A percentile compares a stretch with the other conserved stretches of the same genome.
Conservation (phyloP, 2,888 invertebrate genomes). For the Eupithecia insigniata region DNA sequence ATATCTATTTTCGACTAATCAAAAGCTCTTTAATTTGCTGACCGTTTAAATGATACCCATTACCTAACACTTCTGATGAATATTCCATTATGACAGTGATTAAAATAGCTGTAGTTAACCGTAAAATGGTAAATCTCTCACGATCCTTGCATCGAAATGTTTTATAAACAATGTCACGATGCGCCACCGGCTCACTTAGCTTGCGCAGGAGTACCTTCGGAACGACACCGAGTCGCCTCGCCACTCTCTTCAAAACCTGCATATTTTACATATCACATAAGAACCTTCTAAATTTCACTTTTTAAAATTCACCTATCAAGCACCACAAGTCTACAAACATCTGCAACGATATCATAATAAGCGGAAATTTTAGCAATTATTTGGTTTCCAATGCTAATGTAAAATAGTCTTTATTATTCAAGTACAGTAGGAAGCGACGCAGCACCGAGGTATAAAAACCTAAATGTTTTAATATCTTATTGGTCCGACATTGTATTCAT, state of each 20-base stretch:
- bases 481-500: constrained; percentile 46
- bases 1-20: too few relatives aligned
- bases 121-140: constrained; percentile 47
- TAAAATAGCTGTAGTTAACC: constrained; percentile 33
- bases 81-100: constrained; percentile 32
- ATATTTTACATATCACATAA: constrained; percentile 34
- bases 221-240: constrained; percentile 27
- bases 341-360: constrained; percentile 19
- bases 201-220: constrained; percentile 28
- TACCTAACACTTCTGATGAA: constrained; percentile 28
- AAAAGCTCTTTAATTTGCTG: too few relatives aligned
- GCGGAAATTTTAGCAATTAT: constrained; percentile 26
- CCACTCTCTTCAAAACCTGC: constrained; percentile 40
- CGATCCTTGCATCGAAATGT: constrained; percentile 49
- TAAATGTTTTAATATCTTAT: constrained; percentile 39
- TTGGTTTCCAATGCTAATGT: constrained; percentile 39
- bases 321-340: not conserved
- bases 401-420: constrained; percentile 51
- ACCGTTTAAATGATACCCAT: too few relatives aligned
- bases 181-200: constrained; percentile 33
- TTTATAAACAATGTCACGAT: constrained; percentile 56
- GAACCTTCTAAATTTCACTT: constrained; percentile 33
- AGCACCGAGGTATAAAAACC: constrained; percentile 28
- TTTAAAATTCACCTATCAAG: constrained; percentile 36
- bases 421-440: constrained; percentile 52